These are phyloP conservation scores for Acrocephalus scirpaceus DNA, from an alignment of 2,797 vertebrate genomes.

Conservation along the genomic window DNA sequence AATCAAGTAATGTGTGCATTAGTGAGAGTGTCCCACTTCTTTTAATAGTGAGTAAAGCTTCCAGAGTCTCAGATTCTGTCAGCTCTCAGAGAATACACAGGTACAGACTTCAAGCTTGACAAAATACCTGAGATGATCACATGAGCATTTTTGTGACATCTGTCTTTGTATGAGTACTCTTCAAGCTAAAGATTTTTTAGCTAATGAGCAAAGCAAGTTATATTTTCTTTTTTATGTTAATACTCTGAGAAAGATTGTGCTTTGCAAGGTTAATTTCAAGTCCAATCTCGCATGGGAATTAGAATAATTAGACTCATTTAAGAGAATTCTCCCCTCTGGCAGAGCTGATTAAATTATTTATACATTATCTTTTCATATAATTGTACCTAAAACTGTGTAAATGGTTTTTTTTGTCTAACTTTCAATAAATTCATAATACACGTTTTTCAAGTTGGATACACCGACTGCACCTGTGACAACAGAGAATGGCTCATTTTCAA, in stretches of 20 bases:
- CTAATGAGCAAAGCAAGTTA: background rate
- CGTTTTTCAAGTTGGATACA: slow-evolving; percentile 10
- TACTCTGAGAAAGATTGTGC: background rate
- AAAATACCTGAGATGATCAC: background rate
- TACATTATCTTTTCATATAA: slow-evolving; percentile 21
- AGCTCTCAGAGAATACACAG: background rate
- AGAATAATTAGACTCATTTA: slow-evolving; percentile 51
- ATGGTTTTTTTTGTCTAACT: background rate
- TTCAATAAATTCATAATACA: slow-evolving; percentile 38
- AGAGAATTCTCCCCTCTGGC: slow-evolving; percentile 45
- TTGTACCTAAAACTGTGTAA: slow-evolving; percentile 9
- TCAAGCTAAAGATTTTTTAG: background rate
- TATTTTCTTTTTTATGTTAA: background rate
- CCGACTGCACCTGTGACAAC: background rate
- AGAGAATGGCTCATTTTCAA: slow-evolving; percentile 23
- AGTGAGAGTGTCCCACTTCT: background rate
- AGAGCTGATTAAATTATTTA: slow-evolving; percentile 62
- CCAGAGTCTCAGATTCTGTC: background rate
- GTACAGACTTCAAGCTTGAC: background rate
- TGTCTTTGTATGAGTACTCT: background rate
- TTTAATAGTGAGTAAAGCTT: background rate
- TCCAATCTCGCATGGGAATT: background rate
- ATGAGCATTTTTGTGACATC: background rate
- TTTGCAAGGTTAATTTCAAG: slow-evolving; percentile 35
- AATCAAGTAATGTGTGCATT: background rate